Evolutionary conservation across 1,140 invertebrate genomes (phyloP).

Genomic region (Papilio dardanus): DNA sequence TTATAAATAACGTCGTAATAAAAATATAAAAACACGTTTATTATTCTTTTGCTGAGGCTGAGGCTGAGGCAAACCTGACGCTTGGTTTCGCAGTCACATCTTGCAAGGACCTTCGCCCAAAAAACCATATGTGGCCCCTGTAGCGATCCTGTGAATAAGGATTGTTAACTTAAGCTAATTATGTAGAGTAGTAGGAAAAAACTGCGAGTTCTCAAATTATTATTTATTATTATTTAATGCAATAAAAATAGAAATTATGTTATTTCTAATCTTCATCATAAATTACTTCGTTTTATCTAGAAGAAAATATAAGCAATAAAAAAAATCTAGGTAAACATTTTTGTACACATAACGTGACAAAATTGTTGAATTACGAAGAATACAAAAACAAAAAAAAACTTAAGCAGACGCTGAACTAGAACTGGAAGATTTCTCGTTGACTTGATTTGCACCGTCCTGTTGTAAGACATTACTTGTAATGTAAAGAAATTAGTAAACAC

Average conservation of each 20-base stretch:
- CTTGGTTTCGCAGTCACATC: neutral
- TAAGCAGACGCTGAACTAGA: neutral
- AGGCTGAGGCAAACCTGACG: neutral
- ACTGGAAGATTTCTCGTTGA: neutral
- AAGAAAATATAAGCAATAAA: neutral
- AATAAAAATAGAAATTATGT: neutral
- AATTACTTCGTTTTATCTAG: neutral
- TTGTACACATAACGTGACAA: neutral
- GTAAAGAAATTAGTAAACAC: neutral
- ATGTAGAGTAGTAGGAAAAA: neutral
- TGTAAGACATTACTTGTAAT: neutral
- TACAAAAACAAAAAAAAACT: neutral
- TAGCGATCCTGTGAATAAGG: conserved; percentile 8
- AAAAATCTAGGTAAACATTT: neutral
- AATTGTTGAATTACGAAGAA: neutral
- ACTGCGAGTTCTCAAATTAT: neutral
- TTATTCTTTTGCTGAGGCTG: neutral
- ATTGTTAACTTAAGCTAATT: neutral
- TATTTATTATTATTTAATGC: conserved; percentile 1
- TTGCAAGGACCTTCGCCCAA: neutral
- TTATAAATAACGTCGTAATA: neutral
- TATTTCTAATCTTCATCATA: neutral
- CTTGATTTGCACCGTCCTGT: neutral
- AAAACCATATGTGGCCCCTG: conserved; percentile 12
- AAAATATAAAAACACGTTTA: neutral